Evolutionary conservation across 2,113 vertebrate species (phyloP), one percentile per base, ranked within the genome.

Genomic region (Thamnaconus septentrionalis): DNA sequence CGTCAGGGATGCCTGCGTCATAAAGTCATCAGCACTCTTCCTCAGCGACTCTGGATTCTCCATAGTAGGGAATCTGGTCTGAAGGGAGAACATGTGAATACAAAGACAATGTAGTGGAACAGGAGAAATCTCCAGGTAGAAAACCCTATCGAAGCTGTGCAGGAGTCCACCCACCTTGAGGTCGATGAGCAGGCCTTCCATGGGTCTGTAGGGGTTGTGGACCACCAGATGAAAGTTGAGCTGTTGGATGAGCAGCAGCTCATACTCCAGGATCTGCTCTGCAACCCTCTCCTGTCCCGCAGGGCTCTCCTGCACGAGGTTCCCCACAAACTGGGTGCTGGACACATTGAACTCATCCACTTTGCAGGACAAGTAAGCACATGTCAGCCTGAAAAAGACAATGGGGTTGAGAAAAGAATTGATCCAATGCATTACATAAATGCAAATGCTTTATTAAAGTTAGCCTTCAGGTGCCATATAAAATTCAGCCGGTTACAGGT

Each of bases 331-430:
- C 72, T 99, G 97, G 45, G 84, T 82, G 79, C 95, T 94, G 74
- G 97, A 99, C 6, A 99, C 96, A 42, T 99, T 99, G 84, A 99
- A 99, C 88, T 99, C 96, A 54, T 99, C 97, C 75, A 98, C 97
- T 90, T 99, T 99, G 79, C 97, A 99, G 42, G 97, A 93, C 73
- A 99, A 86, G 87, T 97, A 99, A 0, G 90, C 91, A 82, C 96
- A 97, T 0, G 95, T 98, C 53, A 98, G 85, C 96, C 97, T 99
- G 83, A 31, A 74, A 78, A 7, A 40, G 11, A 51, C 9, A 41
- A n/a, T 31, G 6, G 56, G 5, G 7, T 9, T 47, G 51, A 53
- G 8, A n/a, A n/a, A n/a, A n/a, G n/a, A n/a, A n/a, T n/a, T n/a
- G n/a, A n/a, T n/a, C n/a, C n/a, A n/a, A n/a, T n/a, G n/a, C n/a